Conservation (phyloP, 1,140 invertebrate genomes). For the Mycetomoellerius zeteki region DNA sequence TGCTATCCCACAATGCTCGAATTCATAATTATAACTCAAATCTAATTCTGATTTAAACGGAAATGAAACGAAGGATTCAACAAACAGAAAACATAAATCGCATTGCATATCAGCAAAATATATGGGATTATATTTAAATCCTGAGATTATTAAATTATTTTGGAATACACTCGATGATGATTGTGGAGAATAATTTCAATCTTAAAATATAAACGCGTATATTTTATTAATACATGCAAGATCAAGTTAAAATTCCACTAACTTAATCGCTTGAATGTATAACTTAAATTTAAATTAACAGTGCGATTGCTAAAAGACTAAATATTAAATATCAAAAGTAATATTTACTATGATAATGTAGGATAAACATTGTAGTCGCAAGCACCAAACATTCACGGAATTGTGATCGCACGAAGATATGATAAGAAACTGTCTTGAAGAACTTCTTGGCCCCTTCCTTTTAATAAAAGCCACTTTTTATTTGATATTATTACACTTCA, state of each 20-base stretch:
- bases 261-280: conserved; percentile 13
- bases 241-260: conserved; percentile 10
- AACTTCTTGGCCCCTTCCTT: conserved; percentile 15
- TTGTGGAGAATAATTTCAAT: conserved; percentile 27
- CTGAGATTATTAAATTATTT: conserved; percentile 21
- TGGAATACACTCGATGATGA: not conserved
- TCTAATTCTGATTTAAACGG: not conserved
- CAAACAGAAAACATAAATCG: not conserved
- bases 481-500: not conserved
- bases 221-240: not conserved
- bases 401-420: conserved; percentile 4
- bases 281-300: conserved; percentile 29
- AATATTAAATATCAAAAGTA: conserved; percentile 14
- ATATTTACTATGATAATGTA: conserved; percentile 8
- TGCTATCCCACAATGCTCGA: conserved; percentile 14
- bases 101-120: not conserved
- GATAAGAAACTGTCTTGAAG: not conserved
- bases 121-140: conserved; percentile 13
- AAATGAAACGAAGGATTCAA: not conserved
- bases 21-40: conserved; percentile 6
- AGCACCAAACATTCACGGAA: conserved; percentile 7
- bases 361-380: conserved; percentile 48
- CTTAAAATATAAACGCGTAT: not conserved
- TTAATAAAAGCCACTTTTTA: conserved; percentile 26
- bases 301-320: not conserved